Percentiles rank a stretch among this genome's conserved stretches.
These are phyloP conservation scores for Tachypleus tridentatus DNA, from an alignment of 1,140 invertebrate species.

Conservation along the genomic window DNA sequence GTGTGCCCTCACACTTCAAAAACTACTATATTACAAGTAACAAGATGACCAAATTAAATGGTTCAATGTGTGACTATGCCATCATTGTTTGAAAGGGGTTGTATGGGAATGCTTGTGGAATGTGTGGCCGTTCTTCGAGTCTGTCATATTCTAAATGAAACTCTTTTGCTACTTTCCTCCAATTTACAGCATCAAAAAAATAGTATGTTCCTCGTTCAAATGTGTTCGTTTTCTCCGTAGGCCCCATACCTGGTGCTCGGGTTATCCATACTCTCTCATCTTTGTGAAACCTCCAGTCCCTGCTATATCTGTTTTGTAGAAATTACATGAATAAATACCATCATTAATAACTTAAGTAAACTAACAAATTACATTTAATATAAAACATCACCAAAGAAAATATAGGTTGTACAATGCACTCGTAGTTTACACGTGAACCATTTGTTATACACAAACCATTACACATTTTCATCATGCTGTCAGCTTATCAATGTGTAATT, in stretches of 20 bases:
- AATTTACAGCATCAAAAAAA: conserved; percentile 89
- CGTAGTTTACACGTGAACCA: too few relatives aligned
- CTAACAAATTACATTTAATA: too few relatives aligned
- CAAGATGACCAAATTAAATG: too few relatives aligned
- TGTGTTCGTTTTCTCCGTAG: conserved; percentile 82
- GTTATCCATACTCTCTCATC: conserved; percentile 99
- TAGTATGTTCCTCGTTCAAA: conserved; percentile 98
- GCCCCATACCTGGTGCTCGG: conserved; percentile 80
- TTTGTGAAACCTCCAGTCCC: conserved; percentile 99
- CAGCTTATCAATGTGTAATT: too few relatives aligned
- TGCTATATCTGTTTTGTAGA: conserved; percentile 54
- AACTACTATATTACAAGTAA: too few relatives aligned
- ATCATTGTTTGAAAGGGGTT: conserved; percentile 8
- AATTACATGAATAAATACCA: not conserved
- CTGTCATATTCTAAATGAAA: conserved; percentile 96
- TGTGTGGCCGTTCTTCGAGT: conserved; percentile 68
- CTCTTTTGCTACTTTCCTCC: conserved; percentile 88
- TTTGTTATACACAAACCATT: too few relatives aligned
- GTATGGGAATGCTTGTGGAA: conserved; percentile 11
- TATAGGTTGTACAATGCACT: too few relatives aligned
- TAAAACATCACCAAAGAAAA: too few relatives aligned
- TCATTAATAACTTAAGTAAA: too few relatives aligned
- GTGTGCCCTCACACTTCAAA: too few relatives aligned
- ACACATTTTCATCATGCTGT: too few relatives aligned
- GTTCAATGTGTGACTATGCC: not conserved